These are phyloP conservation scores for Catocala nupta DNA, from an alignment of 2,888 invertebrate genomes.

Conservation along the genomic window DNA sequence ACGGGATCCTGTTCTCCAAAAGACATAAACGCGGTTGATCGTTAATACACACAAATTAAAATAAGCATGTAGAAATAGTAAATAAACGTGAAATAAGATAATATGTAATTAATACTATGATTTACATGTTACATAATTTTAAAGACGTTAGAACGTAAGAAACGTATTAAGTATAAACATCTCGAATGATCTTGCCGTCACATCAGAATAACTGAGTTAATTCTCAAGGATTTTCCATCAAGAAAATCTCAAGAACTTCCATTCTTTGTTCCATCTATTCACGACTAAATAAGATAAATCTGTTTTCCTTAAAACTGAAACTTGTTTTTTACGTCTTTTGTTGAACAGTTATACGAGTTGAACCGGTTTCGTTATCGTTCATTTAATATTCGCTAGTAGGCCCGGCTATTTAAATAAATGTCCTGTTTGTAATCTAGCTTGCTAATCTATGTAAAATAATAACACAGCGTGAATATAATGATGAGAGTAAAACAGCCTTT, in stretches of 20 bases:
- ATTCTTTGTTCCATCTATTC: slow-evolving; percentile 8
- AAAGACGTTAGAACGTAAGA: background rate
- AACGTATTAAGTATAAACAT: no score
- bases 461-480: no score
- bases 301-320: slow-evolving; percentile 23
- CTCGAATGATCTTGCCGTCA: background rate
- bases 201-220: slow-evolving; percentile 4
- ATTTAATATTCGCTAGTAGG: background rate
- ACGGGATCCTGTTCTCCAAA: background rate
- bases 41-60: background rate
- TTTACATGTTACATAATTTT: background rate
- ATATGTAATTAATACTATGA: no score
- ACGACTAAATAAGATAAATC: background rate
- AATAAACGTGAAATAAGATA: no score
- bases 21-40: slow-evolving; percentile 7
- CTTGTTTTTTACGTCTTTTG: slow-evolving; percentile 15
- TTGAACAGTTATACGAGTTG: slow-evolving; percentile 5
- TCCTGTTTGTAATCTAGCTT: no score
- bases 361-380: slow-evolving; percentile 12
- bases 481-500: no score
- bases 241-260: background rate
- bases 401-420: no score
- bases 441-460: no score
- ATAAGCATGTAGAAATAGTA: no score
- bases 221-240: slow-evolving; percentile 4